Conservation (phyloP, 2,113 vertebrate genomes). For the Cryptomyrus ogoouensis region DNA sequence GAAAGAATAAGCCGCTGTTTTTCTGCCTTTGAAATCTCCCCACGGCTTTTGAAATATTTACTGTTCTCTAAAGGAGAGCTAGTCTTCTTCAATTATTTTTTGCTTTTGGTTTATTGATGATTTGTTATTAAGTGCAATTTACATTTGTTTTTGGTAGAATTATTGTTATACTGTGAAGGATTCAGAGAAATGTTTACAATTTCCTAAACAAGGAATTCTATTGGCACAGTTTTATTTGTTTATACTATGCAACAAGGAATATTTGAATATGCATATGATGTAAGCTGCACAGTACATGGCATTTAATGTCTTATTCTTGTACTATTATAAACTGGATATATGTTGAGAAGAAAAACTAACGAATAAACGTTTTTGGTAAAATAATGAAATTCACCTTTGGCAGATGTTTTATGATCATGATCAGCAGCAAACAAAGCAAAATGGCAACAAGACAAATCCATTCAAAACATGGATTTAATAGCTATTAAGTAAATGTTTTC, state of each 20-base stretch:
- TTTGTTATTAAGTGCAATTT: background rate
- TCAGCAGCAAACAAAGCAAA: background rate
- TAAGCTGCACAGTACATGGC: background rate
- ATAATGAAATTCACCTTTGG: background rate
- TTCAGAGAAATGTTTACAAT: background rate
- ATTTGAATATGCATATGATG: background rate
- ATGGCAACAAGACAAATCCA: background rate
- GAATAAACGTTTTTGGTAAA: background rate
- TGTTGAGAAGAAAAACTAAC: background rate
- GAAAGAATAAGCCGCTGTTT: background rate
- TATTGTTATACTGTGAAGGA: background rate
- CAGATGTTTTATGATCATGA: background rate
- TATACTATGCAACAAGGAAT: background rate
- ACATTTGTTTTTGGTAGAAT: background rate
- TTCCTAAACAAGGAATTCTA: background rate
- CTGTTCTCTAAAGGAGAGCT: background rate
- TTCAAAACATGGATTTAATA: background rate
- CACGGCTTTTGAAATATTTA: background rate
- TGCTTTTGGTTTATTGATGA: background rate
- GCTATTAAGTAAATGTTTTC: background rate
- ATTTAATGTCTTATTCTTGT: background rate
- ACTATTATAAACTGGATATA: background rate
- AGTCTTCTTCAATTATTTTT: background rate
- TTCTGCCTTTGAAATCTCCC: background rate
- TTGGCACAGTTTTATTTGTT: background rate